phyloP scores from a whole-genome alignment of 2,888 invertebrate species.

The Chaetogeoica ovagalla region DNA sequence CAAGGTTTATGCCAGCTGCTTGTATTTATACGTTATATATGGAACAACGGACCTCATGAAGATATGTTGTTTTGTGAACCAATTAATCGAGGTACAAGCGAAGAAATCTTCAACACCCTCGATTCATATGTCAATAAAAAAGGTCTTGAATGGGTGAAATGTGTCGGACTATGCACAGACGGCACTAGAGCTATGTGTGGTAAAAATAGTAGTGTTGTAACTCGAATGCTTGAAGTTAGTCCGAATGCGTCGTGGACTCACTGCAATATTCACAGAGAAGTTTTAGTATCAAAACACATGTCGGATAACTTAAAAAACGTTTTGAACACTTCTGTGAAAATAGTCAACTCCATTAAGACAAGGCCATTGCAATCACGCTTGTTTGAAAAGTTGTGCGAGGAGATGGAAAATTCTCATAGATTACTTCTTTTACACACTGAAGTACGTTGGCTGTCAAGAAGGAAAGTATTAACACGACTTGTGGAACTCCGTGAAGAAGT shows the following conservation, averaged over 20 bases:
- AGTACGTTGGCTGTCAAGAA: constrained; percentile 13
- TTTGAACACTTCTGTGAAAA: constrained; percentile 38
- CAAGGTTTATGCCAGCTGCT: no score
- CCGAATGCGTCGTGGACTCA: constrained; percentile 29
- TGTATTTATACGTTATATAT: no score
- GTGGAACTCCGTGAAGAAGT: constrained; percentile 23
- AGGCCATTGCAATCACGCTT: neutral
- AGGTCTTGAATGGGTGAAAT: constrained; percentile 55
- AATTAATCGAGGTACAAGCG: no score
- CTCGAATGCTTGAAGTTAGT: constrained; percentile 55
- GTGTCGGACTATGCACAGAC: constrained; percentile 17
- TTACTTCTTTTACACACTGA: neutral
- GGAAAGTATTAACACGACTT: constrained; percentile 33
- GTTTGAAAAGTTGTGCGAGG: neutral
- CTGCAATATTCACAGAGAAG: constrained; percentile 24
- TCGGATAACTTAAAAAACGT: constrained; percentile 23
- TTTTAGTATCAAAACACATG: constrained; percentile 18
- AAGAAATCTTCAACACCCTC: neutral
- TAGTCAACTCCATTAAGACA: constrained; percentile 34
- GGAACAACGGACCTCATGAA: neutral
- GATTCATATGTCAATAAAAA: constrained; percentile 5
- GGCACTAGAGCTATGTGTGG: constrained; percentile 28
- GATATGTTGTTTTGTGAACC: no score
- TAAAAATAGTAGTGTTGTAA: constrained; percentile 32
- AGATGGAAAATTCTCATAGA: constrained; percentile 4